Evolutionary conservation across 1,140 invertebrate genomes (phyloP).

Genomic region (Cotesia typhae): DNA sequence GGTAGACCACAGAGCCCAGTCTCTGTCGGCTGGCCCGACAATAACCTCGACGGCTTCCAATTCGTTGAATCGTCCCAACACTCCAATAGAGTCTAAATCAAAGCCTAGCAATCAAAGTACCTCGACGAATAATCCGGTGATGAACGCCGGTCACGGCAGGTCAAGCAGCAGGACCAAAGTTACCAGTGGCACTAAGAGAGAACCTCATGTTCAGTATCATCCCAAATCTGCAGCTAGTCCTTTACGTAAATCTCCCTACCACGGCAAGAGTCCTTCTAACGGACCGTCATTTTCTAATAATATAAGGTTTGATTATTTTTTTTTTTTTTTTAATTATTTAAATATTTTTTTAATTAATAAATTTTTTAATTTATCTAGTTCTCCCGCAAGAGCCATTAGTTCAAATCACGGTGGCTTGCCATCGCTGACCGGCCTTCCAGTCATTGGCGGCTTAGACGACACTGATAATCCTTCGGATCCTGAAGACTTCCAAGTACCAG

Average conservation of each 20-base stretch:
- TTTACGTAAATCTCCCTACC: conserved; percentile 65
- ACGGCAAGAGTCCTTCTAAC: conserved; percentile 65
- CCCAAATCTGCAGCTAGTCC: conserved; percentile 64
- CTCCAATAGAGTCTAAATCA: conserved; percentile 60
- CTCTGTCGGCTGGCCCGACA: conserved; percentile 30
- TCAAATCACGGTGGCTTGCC: conserved; percentile 50
- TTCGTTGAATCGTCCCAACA: conserved; percentile 55
- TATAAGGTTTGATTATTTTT: neutral
- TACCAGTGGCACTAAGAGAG: conserved; percentile 67
- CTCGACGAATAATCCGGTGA: too few species aligned
- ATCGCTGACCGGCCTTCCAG: conserved; percentile 74
- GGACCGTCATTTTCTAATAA: conserved; percentile 57
- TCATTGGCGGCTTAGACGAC: conserved; percentile 67
- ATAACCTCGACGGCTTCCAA: neutral
- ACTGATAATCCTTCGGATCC: conserved; percentile 61
- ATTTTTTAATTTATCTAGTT: conserved; percentile 57
- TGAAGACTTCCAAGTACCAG: conserved; percentile 62
- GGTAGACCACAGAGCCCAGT: conserved; percentile 50
- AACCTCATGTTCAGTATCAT: conserved; percentile 64
- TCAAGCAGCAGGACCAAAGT: conserved; percentile 74
- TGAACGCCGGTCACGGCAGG: conserved; percentile 66
- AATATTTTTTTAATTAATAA: neutral
- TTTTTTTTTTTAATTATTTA: conserved; percentile 10
- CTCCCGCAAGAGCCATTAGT: conserved; percentile 64
- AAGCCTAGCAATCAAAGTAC: conserved; percentile 4